These are phyloP conservation scores for Porphyrio hochstetteri DNA, from an alignment of 2,113 vertebrate genomes.

Conservation along the genomic window DNA sequence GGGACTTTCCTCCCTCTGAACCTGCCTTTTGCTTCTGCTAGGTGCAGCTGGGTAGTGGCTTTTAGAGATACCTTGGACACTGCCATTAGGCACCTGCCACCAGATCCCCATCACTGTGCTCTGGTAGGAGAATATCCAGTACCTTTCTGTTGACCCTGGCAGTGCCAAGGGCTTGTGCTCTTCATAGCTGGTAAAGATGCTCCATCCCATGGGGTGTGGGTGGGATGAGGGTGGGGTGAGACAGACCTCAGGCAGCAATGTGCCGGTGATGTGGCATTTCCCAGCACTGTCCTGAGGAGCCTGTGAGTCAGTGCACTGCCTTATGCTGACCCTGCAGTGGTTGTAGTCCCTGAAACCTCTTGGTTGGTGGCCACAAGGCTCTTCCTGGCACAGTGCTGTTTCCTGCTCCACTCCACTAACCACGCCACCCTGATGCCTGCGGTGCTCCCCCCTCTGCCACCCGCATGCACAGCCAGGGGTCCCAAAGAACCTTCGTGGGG, in stretches of 20 bases:
- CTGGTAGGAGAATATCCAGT: background rate
- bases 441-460: background rate
- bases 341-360: background rate
- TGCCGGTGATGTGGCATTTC: background rate
- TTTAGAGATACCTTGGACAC: accelerated
- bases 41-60: background rate
- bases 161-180: background rate
- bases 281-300: accelerated
- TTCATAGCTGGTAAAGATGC: background rate
- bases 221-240: background rate
- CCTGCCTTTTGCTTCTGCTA: background rate
- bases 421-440: background rate
- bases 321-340: background rate
- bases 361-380: background rate
- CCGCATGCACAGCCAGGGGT: background rate
- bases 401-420: background rate
- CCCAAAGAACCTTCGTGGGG: background rate
- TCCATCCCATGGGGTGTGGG: accelerated
- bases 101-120: background rate
- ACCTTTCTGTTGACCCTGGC: background rate
- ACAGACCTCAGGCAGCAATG: background rate
- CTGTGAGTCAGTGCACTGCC: background rate
- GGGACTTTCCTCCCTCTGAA: background rate
- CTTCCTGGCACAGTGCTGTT: accelerated
- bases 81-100: background rate